Evolutionary conservation across 2,797 vertebrate species (phyloP), one percentile per base, ranked within the genome.

Genomic region (Myotis findleyi): DNA sequence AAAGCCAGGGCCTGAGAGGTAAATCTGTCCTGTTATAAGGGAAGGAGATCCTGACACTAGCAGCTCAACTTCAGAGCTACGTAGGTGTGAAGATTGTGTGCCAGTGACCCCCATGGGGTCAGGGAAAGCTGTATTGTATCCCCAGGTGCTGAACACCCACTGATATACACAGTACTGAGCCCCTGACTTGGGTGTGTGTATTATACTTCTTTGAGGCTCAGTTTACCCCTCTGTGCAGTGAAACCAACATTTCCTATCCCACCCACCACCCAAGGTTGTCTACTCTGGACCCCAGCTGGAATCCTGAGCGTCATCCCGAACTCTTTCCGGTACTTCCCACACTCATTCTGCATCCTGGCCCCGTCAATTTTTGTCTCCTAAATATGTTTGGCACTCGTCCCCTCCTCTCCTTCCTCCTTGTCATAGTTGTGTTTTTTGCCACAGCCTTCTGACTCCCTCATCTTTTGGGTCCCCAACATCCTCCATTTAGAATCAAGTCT

Each of bases 401-500:
- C 33, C 38, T 68, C 69, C 64, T 73, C 23, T 75, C 66, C 71
- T 47, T 38, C 57, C n/a, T 84, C 51, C 75, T 85, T 55, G 17
- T 30, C 84, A 59, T 53, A 62, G 38, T 66, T 96, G 51, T 47
- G 30, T 53, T 79, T n/a, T 85, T 82, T 77, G 25, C 69, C 21
- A 10, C 41, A 77, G 20, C 11, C 41, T 77, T 9, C 33, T 51
- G 23, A 53, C 51, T 59, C 77, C 36, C 18, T 73, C 44, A 57
- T 62, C 66, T 66, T 81, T 77, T 64, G n/a, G 82, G n/a, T 57
- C 62, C 44, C 49, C 62, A 53, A 9, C 3, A 44, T 18, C 25
- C 7, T 93, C 75, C 73, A 53, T 62, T 85, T 81, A 89, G 59
- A 91, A 55, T 82, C 55, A 88, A 11, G 27, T 72, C 33, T 68